Evolutionary conservation across 2,113 vertebrate species (phyloP), one percentile per base, ranked within the genome.

Genomic region (Dasyprocta punctata): DNA sequence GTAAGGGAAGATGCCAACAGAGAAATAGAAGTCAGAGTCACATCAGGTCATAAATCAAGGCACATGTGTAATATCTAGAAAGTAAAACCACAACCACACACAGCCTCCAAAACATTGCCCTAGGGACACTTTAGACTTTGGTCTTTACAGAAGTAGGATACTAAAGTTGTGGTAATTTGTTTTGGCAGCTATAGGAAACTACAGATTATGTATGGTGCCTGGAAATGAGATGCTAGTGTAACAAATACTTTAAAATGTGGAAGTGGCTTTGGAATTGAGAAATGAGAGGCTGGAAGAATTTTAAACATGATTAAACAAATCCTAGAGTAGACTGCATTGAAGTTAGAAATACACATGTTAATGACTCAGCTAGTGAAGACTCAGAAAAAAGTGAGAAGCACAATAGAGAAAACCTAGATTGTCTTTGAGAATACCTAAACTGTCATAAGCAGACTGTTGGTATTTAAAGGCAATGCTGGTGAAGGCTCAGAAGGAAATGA

Each of bases 241-340:
- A 75, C 20, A 92, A 81, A 87, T 44, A 89, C 38, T 81, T 94
- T 47, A 87, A 85, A 75, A 86, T 80, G 28, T 63, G 4, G 10
- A 92, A 67, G 36, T 67, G 30, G 60, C n/a, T 86, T 86, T 94
- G 58, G 24, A 96, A 83, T 14, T 94, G 61, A 73, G 16, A 65
- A 90, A 77, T 65, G 65, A 41, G 11, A 93, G 17, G 82, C 13
- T 92, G 8, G 38, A 92, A 94, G 56, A 81, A 90, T 71, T 97
- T 7, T 95, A 44, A 90, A 26, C 17, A 61, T 81, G 33, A 77
- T 67, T 93, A 26, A 89, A 56, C 84, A 85, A 89, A 10, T 41
- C 7, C 54, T 89, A 88, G 10, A 63, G 63, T 83, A 93, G 24
- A 80, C 7, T 83, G 60, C 69, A 13, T 56, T 86, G 13, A 11